phyloP scores from a whole-genome alignment of 2,888 invertebrate genomes.

The Lamellibrachia satsuma region DNA sequence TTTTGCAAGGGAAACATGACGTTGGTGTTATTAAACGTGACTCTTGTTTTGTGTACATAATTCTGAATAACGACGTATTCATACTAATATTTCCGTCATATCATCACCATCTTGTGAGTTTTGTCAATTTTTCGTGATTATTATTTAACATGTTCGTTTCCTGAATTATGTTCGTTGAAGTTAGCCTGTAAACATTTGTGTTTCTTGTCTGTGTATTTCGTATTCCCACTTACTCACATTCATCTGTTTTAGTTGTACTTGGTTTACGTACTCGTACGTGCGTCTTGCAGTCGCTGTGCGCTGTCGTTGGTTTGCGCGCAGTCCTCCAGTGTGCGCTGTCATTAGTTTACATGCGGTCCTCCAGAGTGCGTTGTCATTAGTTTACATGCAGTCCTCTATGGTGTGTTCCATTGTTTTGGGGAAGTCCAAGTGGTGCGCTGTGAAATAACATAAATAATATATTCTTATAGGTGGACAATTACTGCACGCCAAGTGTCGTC shows the following conservation, averaged over 20 bases:
- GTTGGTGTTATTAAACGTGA: background rate
- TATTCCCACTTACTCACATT: background rate
- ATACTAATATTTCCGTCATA: too few relatives aligned
- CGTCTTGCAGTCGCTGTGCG: background rate
- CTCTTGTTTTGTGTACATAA: background rate
- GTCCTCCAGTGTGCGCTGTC: too few relatives aligned
- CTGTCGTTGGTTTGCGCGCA: background rate
- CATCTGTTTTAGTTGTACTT: background rate
- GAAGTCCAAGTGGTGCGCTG: background rate
- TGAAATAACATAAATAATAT: background rate
- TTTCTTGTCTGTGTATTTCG: too few relatives aligned
- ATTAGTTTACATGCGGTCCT: too few relatives aligned
- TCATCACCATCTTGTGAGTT: too few relatives aligned
- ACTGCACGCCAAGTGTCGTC: constrained; percentile 53
- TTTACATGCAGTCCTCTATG: background rate
- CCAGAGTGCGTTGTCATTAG: background rate
- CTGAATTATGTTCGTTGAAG: too few relatives aligned
- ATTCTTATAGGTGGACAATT: constrained; percentile 46
- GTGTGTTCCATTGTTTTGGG: background rate
- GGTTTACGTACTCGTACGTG: background rate
- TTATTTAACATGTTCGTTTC: too few relatives aligned
- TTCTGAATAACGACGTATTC: too few relatives aligned
- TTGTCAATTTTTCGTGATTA: too few relatives aligned
- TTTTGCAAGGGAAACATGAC: background rate
- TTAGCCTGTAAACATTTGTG: too few relatives aligned